phyloP scores from a whole-genome alignment of 2,113 vertebrate genomes.

The Urocynchramus pylzowi region DNA sequence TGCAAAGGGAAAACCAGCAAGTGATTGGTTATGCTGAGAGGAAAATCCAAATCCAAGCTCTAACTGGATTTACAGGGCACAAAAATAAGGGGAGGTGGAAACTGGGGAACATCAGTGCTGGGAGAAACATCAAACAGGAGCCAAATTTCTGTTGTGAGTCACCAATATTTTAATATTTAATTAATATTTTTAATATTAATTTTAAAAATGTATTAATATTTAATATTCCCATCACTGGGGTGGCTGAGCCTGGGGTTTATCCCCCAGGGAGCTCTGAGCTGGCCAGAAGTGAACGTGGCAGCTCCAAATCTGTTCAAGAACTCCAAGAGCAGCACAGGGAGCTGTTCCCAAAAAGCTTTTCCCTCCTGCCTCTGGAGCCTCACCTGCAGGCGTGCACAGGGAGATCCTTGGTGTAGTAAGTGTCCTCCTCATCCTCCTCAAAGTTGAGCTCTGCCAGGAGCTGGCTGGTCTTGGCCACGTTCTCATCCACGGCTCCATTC shows the following conservation, averaged over 20 bases:
- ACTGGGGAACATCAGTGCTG: accelerated
- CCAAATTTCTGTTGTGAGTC: not conserved
- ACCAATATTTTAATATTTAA: not conserved
- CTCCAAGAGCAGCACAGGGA: not conserved
- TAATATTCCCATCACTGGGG: not conserved
- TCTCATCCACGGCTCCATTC: conserved; percentile 89
- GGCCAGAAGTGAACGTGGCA: accelerated
- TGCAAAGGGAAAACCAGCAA: not conserved
- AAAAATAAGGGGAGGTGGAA: not conserved
- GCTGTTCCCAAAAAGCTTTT: not conserved
- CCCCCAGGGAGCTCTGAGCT: not conserved
- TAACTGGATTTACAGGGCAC: accelerated
- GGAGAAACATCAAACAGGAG: not conserved
- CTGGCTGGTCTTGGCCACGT: conserved; percentile 90
- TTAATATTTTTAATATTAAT: not conserved
- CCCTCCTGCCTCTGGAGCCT: not conserved
- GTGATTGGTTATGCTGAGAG: not conserved
- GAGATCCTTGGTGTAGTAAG: conserved; percentile 97
- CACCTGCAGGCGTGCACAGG: conserved; percentile 97
- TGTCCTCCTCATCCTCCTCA: conserved; percentile 96
- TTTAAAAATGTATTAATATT: too few species aligned
- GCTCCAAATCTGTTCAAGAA: accelerated
- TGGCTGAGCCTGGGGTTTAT: too few species aligned
- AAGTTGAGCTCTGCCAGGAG: conserved; percentile 94
- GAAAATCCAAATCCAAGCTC: not conserved